Evolutionary conservation across 2,113 vertebrate species (phyloP), one percentile per base, ranked within the genome.

Genomic region (Lynx canadensis): DNA sequence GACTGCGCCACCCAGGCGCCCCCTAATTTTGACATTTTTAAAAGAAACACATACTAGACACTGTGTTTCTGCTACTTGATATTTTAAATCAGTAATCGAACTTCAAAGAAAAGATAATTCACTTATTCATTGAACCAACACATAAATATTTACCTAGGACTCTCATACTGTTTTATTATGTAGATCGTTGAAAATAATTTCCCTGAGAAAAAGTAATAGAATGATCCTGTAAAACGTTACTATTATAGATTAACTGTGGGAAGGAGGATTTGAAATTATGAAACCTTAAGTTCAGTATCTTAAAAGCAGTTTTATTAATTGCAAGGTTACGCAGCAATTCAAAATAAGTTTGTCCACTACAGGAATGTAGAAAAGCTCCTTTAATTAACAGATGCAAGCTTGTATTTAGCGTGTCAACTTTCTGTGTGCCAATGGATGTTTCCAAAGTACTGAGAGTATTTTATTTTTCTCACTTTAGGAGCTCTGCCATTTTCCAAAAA

Each of bases 301-400:
- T 94, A 76, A 96, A 97, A 65, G 23, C 41, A 91, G 12, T 66
- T 96, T 95, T 94, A 69, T 89, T 85, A 88, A 50, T 33, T 91
- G 25, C 73, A 73, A 86, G 45, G 55, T 93, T 31, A 83, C 9
- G 23, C 1, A 83, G 13, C 23, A 91, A 91, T 87, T 96, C 69
- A 94, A 93, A 97, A 95, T 95, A 94, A 83, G 71, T 79, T 21
- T 97, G 55, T 94, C 81, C 81, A 94, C 76, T 82, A 82, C 3
- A 96, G 41, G 29, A 69, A 81, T 38, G 29, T 38, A 97, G 65
- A 96, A 96, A 85, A 95, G 41, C 41, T 94, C 84, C 76, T 98
- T 96, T 95, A 98, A 97, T 96, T 94, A 97, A 92, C 83, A 97
- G 65, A 93, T 91, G 50, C 29, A 90, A 89, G 52, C 27, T 76